phyloP scores from a whole-genome alignment of 2,797 vertebrate genomes.

The Podargus strigoides region DNA sequence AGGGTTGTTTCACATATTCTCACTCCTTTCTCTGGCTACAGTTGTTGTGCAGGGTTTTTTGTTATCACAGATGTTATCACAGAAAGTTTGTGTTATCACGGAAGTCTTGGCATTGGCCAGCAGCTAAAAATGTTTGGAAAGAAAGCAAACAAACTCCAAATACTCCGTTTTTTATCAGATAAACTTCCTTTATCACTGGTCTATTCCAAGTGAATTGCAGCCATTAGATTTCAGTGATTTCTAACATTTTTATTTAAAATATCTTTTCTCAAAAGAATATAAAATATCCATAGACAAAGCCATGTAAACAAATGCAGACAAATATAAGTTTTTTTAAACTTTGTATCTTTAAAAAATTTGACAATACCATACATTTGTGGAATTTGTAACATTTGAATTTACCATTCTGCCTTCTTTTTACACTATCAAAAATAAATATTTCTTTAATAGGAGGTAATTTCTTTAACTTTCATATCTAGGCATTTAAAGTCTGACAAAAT shows the following conservation, averaged over 20 bases:
- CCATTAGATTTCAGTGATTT: background rate
- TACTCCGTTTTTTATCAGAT: background rate
- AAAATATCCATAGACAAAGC: background rate
- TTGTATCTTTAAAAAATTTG: background rate
- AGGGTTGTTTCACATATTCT: background rate
- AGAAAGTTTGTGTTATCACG: too few relatives aligned
- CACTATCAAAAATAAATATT: background rate
- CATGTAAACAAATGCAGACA: background rate
- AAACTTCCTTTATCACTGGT: background rate
- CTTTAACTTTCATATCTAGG: background rate
- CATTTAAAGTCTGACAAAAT: background rate
- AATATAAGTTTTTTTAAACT: fast-evolving
- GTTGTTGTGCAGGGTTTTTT: too few relatives aligned
- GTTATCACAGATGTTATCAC: too few relatives aligned
- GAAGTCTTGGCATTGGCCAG: too few relatives aligned
- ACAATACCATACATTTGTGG: background rate
- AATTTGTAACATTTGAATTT: background rate
- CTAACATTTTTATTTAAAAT: background rate
- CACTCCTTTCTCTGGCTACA: background rate
- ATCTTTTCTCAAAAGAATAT: background rate
- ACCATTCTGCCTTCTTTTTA: background rate
- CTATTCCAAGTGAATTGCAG: background rate
- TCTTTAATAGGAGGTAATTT: background rate
- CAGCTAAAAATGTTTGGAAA: too few relatives aligned
- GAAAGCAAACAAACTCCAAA: too few relatives aligned